Base-by-base conservation (phyloP, 2,797 vertebrate genomes). In the Sebastes dallii region DNA sequence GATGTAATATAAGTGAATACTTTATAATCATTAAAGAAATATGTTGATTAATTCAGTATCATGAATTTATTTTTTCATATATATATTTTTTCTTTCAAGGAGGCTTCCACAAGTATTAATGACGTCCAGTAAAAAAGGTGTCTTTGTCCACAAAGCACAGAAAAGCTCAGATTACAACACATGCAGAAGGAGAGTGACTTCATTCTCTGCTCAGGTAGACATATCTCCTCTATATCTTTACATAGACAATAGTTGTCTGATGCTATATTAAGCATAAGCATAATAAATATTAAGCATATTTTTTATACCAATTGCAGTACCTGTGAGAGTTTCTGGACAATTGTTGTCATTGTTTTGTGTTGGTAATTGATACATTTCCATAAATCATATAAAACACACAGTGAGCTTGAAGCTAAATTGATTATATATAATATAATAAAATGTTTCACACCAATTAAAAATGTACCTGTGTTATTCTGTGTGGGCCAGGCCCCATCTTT, bases 1-100 rank as follows among this genome's bases (percentile, higher is more conserved):
- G 10, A 29, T 60, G 14, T 73, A 52, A 61, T 50, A 67, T 79
- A 71, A 32, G 2, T 52, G 8, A 61, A 66, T 68, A 16, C 55
- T 81, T 74, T 79, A 22, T 61, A 50, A 71, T 5, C 18, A 79
- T 60, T 74, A 82, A 90, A 85, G 10, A 70, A 30, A 70, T 14
- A 12, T 70, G 22, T 56, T 78, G 60, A 86, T 72, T 76, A 1
- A 67, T 52, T 56, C 7, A 1, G 32, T 73, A 4, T 62, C 2
- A 3, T 36, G 10, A 36, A 1, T 61, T 39, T 5, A 1, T 52
- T 39, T 52, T 2, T 25, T 20, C 3, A 13, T 14, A 24, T 66
- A 13, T n/a, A 25, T 66, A 22, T 34, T 4, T 25, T 39, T 54
- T 61, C 24, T 5, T 13, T 10, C n/a, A 72, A 56, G 20, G 16